Percentiles rank a stretch among this genome's conserved stretches.
These are phyloP conservation scores for Archaeoteleia sp. DNA, from an alignment of 2,888 invertebrate genomes.

Conservation along the genomic window DNA sequence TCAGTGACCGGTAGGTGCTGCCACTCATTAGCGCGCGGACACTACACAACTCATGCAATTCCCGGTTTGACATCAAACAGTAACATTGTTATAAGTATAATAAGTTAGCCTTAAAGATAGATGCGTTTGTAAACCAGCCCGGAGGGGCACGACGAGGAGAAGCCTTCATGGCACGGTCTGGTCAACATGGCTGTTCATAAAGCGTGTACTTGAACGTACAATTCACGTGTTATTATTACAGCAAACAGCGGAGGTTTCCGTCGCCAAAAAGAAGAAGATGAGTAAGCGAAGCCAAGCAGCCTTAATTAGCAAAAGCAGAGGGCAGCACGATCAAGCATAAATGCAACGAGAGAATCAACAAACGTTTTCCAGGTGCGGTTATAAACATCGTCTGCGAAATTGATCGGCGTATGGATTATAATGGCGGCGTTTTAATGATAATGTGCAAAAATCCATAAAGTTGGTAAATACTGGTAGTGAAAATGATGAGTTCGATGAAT, in stretches of 20 bases:
- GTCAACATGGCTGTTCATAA: too few species aligned
- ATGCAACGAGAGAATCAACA: neutral
- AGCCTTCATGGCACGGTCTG: too few species aligned
- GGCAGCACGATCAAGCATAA: too few species aligned
- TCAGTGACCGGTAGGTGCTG: too few species aligned
- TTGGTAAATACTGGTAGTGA: neutral
- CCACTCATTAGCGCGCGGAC: too few species aligned
- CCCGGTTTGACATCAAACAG: too few species aligned
- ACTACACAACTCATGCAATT: too few species aligned
- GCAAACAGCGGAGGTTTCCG: conserved; percentile 6
- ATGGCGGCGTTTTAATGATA: conserved; percentile 12
- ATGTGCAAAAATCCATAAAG: conserved; percentile 11
- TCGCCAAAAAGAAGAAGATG: neutral
- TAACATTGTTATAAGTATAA: too few species aligned
- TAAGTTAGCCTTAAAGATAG: too few species aligned
- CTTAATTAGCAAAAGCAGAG: neutral
- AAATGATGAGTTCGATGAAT: neutral
- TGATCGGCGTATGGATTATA: conserved; percentile 41
- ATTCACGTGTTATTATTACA: conserved; percentile 1
- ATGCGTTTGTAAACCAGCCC: too few species aligned
- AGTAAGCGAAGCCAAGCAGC: neutral
- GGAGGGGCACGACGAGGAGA: too few species aligned
- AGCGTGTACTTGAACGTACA: too few species aligned
- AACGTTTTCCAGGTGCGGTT: conserved; percentile 30
- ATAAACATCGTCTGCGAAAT: conserved; percentile 10